These are phyloP conservation scores for Oryzias dopingdopingensis DNA, from an alignment of 2,797 vertebrate species.

Conservation along the genomic window DNA sequence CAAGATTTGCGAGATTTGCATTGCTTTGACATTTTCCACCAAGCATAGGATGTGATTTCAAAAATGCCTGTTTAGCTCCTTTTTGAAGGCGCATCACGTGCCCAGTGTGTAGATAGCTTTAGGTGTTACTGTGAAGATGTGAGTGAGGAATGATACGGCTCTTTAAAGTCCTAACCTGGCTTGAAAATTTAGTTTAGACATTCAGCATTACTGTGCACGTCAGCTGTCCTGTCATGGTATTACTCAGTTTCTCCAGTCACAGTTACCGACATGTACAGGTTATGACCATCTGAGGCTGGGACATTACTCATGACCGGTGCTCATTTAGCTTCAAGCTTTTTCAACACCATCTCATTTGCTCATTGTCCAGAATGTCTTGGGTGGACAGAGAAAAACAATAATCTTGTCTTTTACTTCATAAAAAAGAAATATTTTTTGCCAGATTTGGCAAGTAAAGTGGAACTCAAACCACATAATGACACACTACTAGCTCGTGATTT, in stretches of 20 bases:
- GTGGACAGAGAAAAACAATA: not conserved
- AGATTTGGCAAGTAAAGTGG: not conserved
- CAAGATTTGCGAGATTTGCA: too few relatives aligned
- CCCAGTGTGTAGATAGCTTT: too few relatives aligned
- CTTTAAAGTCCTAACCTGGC: too few relatives aligned
- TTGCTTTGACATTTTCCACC: too few relatives aligned
- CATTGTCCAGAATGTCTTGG: too few relatives aligned
- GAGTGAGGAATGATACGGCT: too few relatives aligned
- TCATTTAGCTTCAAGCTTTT: slow-evolving; percentile 30
- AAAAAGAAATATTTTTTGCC: not conserved
- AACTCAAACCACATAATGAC: not conserved
- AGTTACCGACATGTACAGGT: slow-evolving; percentile 34
- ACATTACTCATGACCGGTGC: slow-evolving; percentile 59
- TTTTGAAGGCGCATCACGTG: too few relatives aligned
- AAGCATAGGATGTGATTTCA: too few relatives aligned
- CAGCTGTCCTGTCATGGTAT: slow-evolving; percentile 47
- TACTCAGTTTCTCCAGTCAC: slow-evolving; percentile 52
- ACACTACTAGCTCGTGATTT: not conserved
- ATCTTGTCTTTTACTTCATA: not conserved
- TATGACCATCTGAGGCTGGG: slow-evolving; percentile 37
- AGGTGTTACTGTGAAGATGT: too few relatives aligned
- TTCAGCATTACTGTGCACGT: slow-evolving; percentile 20
- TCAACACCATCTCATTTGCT: not conserved
- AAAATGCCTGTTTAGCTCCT: too few relatives aligned
- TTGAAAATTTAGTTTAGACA: slow-evolving; percentile 1